phyloP scores from a whole-genome alignment of 2,113 vertebrate species.

The Heterotilapia buettikoferi region DNA sequence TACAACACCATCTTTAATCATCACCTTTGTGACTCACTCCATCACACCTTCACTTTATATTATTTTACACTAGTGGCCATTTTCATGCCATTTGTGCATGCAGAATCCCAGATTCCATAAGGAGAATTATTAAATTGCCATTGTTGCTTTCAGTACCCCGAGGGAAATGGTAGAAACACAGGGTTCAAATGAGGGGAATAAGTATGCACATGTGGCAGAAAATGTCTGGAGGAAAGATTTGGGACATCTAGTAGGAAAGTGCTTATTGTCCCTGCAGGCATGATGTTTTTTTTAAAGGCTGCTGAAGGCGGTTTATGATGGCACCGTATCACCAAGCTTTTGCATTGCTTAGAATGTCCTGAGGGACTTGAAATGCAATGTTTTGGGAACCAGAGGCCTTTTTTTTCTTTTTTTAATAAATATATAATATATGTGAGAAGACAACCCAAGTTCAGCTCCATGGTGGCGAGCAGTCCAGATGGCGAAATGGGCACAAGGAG shows the following conservation, averaged over 20 bases:
- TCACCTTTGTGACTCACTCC: not conserved
- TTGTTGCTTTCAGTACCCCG: not conserved
- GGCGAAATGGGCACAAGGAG: not conserved
- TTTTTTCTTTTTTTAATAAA: fast-evolving
- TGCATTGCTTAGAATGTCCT: constrained; percentile 7
- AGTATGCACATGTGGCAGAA: constrained; percentile 29
- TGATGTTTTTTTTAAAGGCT: constrained; percentile 17
- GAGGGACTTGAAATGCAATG: not conserved
- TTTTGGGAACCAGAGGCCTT: constrained; percentile 6
- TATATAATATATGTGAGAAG: constrained; percentile 16
- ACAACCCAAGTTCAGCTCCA: constrained; percentile 4
- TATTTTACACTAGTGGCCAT: not conserved
- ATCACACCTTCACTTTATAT: not conserved
- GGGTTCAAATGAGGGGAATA: constrained; percentile 32
- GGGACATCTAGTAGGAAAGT: constrained; percentile 12
- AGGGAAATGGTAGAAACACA: not conserved
- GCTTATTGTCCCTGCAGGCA: constrained; percentile 13
- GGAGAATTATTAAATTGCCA: not conserved
- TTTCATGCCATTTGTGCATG: not conserved
- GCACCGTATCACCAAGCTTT: not conserved
- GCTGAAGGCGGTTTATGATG: not conserved
- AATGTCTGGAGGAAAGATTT: constrained; percentile 36
- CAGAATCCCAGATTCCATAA: not conserved
- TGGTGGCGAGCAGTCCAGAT: not conserved
- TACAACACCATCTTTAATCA: not conserved